These are phyloP conservation scores for Pterocles burchelli DNA, from an alignment of 2,113 vertebrate species.

Conservation along the genomic window DNA sequence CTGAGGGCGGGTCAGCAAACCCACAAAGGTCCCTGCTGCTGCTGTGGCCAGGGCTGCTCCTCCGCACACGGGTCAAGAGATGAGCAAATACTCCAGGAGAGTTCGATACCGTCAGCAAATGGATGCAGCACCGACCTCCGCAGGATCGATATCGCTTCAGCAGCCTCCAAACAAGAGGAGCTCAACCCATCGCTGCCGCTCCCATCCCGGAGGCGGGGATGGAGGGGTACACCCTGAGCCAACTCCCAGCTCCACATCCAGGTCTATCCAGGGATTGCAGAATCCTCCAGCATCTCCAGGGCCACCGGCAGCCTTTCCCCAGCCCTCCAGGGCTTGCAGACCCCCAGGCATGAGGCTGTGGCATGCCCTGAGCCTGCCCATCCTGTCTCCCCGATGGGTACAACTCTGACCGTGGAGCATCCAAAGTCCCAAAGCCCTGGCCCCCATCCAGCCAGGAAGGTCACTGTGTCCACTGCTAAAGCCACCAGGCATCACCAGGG, in stretches of 20 bases:
- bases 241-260: background rate
- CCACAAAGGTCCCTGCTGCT: background rate
- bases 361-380: accelerated
- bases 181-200: background rate
- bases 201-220: background rate
- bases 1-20: background rate
- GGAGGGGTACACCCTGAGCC: accelerated
- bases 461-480: conserved; percentile 1
- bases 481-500: background rate
- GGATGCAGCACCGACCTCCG: background rate
- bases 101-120: conserved; percentile 39
- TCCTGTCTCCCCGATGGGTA: background rate
- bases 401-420: accelerated
- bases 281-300: background rate
- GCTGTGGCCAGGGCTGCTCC: background rate
- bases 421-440: background rate
- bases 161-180: background rate
- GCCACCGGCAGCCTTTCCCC: background rate
- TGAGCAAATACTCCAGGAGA: background rate
- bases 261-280: background rate
- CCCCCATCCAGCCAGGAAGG: background rate
- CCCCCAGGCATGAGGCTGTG: background rate
- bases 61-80: background rate
- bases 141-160: conserved; percentile 36
- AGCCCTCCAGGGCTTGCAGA: background rate